A percentile compares a stretch with the other conserved stretches of the same genome.
phyloP scores from a whole-genome alignment of 1,140 invertebrate species.

The Drosophila azteca region DNA sequence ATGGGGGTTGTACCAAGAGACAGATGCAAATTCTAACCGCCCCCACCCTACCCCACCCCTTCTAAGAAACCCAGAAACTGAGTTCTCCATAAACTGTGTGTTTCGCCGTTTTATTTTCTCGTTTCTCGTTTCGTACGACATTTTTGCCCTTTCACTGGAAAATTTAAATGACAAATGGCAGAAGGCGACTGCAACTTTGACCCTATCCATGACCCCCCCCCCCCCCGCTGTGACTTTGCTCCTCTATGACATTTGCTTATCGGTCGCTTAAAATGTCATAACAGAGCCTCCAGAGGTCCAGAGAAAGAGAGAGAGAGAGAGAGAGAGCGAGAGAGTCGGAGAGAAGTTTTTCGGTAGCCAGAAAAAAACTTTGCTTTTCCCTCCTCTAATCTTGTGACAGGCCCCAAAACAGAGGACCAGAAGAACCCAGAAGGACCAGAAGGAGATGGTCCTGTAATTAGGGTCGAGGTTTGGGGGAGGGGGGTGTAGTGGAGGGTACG shows the following conservation, averaged over 20 bases:
- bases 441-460: conserved; percentile 57
- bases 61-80: no score
- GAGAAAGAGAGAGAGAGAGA: conserved; percentile 11
- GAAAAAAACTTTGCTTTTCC: conserved; percentile 69
- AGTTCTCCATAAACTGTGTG: background rate
- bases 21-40: conserved; percentile 12
- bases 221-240: conserved; percentile 4
- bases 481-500: background rate
- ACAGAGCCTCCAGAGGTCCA: conserved; percentile 56
- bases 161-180: conserved; percentile 80
- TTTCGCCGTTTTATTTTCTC: background rate
- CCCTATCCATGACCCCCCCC: conserved; percentile 57
- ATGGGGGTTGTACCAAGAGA: conserved; percentile 8
- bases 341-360: conserved; percentile 36
- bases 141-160: conserved; percentile 57
- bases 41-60: no score
- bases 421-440: background rate
- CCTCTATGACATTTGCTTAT: conserved; percentile 65
- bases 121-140: background rate
- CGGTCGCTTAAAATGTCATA: conserved; percentile 77
- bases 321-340: conserved; percentile 22
- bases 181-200: conserved; percentile 70
- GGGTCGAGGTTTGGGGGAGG: conserved; percentile 29
- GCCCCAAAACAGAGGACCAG: conserved; percentile 28
- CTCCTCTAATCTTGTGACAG: conserved; percentile 76